Percentiles rank a stretch among this genome's conserved stretches.
These are phyloP conservation scores for Argya squamiceps DNA, from an alignment of 2,797 vertebrate species.

Conservation along the genomic window DNA sequence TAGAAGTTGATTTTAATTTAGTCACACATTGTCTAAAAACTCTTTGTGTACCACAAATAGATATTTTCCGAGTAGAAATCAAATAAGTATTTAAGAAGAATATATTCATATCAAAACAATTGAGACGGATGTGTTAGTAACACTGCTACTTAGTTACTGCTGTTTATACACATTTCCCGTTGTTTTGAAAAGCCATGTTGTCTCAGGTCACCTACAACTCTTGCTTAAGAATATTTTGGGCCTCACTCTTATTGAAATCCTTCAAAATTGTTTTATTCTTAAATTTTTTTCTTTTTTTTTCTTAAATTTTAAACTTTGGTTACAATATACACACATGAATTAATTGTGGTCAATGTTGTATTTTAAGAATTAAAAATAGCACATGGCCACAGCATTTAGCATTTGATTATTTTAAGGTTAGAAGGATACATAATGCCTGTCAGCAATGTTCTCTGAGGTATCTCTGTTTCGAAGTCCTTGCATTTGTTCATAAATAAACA, in stretches of 20 bases:
- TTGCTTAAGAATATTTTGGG: not conserved
- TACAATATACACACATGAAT: fast-evolving
- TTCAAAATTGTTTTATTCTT: not conserved
- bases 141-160: not conserved
- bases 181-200: not conserved
- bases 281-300: too few species aligned
- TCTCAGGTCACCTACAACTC: not conserved
- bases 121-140: not conserved
- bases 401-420: not conserved
- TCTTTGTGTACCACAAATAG: not conserved
- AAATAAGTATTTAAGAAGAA: not conserved
- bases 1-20: not conserved
- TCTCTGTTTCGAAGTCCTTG: not conserved
- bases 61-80: slow-evolving; percentile 6
- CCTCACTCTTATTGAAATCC: fast-evolving
- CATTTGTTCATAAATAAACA: not conserved
- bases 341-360: not conserved
- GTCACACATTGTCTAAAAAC: not conserved
- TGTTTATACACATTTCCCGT: not conserved
- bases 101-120: not conserved
- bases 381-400: not conserved
- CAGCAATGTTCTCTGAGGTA: not conserved
- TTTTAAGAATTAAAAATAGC: not conserved
- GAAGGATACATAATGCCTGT: not conserved
- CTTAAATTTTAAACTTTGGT: not conserved